Evolutionary conservation across 2,113 vertebrate genomes (phyloP).

Genomic region (Merops nubicus): DNA sequence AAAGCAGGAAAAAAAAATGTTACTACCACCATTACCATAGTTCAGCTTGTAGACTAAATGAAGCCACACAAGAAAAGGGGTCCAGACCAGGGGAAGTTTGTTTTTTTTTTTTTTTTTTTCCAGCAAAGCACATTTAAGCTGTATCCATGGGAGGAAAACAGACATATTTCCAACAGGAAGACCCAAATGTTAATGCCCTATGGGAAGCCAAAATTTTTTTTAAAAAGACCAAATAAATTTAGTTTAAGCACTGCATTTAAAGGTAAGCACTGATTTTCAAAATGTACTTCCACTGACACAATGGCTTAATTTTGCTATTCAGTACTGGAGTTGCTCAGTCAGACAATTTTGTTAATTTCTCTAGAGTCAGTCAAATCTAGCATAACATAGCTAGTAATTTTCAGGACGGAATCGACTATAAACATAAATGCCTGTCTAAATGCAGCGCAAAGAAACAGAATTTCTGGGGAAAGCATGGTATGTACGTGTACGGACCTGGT

Average conservation of each 20-base stretch:
- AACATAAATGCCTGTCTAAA: not conserved
- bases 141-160: not conserved
- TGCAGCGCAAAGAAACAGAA: not conserved
- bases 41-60: slow-evolving; percentile 16
- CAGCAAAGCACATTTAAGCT: not conserved
- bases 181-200: not conserved
- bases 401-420: not conserved
- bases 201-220: not conserved
- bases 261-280: not conserved
- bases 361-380: not conserved
- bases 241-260: not conserved
- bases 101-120: too few relatives aligned
- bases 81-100: not conserved
- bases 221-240: not conserved
- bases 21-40: not conserved
- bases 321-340: not conserved
- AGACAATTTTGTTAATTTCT: not conserved
- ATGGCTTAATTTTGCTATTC: not conserved
- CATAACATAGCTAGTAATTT: not conserved
- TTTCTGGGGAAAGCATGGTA: not conserved
- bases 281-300: not conserved
- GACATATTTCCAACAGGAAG: not conserved
- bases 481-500: not conserved
- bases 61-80: not conserved
- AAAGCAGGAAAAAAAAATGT: slow-evolving; percentile 25